A percentile compares a stretch with the other conserved stretches of the same genome.
Evolutionary conservation across 2,888 invertebrate species (phyloP).

Genomic region (Anthrax anthrax): DNA sequence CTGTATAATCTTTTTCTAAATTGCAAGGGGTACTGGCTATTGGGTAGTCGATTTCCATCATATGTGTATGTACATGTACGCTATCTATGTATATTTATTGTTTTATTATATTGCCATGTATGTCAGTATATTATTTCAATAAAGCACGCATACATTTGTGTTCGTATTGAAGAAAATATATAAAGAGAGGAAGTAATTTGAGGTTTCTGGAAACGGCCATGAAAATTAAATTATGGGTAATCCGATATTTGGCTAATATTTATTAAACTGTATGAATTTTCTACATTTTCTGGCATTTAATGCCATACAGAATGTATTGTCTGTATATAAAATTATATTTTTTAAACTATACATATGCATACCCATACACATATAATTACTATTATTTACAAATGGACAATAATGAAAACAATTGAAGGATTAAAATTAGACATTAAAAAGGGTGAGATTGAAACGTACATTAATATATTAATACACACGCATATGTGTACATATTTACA

Average conservation of each 20-base stretch:
- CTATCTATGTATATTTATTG: too few species aligned
- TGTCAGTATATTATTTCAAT: too few species aligned
- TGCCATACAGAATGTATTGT: background rate
- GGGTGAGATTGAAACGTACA: too few species aligned
- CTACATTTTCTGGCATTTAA: background rate
- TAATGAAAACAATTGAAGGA: constrained; percentile 2
- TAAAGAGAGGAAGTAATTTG: constrained; percentile 8
- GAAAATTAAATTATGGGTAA: constrained; percentile 12
- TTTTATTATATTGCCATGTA: too few species aligned
- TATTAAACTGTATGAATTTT: constrained; percentile 3
- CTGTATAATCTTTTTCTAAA: background rate
- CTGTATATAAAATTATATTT: too few species aligned
- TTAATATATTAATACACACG: too few species aligned
- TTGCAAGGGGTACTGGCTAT: background rate
- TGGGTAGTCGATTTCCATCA: background rate
- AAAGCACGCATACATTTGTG: background rate
- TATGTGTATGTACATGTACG: background rate
- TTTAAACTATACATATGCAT: too few species aligned
- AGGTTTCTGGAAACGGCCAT: constrained; percentile 10
- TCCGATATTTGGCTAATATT: constrained; percentile 11
- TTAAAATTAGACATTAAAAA: background rate
- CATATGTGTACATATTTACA: background rate
- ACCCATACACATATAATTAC: too few species aligned
- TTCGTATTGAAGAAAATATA: background rate
- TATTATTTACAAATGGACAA: background rate